Conservation (phyloP, 2,888 invertebrate species). For the Thereva nobilitata region DNA sequence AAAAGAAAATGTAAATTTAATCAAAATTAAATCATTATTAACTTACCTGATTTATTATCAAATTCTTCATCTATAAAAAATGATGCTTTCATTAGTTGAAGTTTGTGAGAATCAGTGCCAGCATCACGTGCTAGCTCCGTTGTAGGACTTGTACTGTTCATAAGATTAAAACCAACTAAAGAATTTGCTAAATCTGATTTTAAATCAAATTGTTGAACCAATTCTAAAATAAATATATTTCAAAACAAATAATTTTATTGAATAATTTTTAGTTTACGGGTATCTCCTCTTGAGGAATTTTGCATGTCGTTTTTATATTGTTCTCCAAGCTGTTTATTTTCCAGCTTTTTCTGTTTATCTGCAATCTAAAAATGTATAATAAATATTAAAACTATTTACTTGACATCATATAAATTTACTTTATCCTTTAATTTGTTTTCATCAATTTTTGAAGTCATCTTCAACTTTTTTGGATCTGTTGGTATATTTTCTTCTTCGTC, state of each 20-base stretch:
- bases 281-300: too few relatives aligned
- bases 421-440: conserved; percentile 20
- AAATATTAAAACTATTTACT: too few relatives aligned
- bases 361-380: too few relatives aligned
- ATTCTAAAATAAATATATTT: conserved; percentile 46
- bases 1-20: not conserved
- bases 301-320: too few relatives aligned
- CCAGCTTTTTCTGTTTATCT: too few relatives aligned
- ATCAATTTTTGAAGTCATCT: conserved; percentile 46
- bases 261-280: too few relatives aligned
- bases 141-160: conserved; percentile 62
- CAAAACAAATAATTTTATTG: not conserved
- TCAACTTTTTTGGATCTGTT: conserved; percentile 56
- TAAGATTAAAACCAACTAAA: conserved; percentile 22
- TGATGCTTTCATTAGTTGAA: conserved; percentile 84
- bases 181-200: conserved; percentile 1
- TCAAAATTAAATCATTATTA: conserved; percentile 1
- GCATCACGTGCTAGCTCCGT: conserved; percentile 66
- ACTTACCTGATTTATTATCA: conserved; percentile 50
- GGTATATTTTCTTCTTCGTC: conserved; percentile 76
- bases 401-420: conserved; percentile 6
- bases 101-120: conserved; percentile 67
- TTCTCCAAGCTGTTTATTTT: too few relatives aligned
- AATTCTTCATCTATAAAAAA: conserved; percentile 61
- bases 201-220: conserved; percentile 47